Evolutionary conservation across 92 coral and sea anemone species (phyloP), one percentile per base, ranked within the genome.

Genomic region (Phenganax stokvisi): DNA sequence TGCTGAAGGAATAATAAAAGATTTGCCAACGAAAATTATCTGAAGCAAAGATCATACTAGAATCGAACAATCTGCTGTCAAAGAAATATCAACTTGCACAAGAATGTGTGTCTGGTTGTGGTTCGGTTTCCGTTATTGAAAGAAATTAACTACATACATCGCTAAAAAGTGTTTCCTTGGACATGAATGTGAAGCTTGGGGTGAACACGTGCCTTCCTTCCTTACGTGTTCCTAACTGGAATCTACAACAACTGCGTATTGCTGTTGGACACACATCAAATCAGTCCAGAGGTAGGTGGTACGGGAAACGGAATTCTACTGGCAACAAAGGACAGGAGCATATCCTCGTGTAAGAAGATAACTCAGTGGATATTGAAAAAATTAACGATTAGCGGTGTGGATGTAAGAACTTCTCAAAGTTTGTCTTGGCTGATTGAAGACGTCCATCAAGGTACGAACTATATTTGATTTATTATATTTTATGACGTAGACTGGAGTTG

Each of bases 361-460:
- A 56, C 15, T 10, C 75, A 79, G 51, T 79, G 84, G 84, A 65
- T 80, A 37, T 47, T 80, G 65, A 80, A 80, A 10, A 76, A 63
- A 52, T 73, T 80, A 15, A 17, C 9, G 60, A 54, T 6, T 6
- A 51, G 75, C 31, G 76, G 84, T 11, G 54, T 13, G 25, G 47
- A 71, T 16, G 63, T 11, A 47, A 11, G 56, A 60, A 60, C 64
- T 30, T 8, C 68, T 44, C 84, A 80, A 68, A 37, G 47, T 37
- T 37, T 37, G 47, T 37, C 47, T 37, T 37, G 47, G 47, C 47
- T 37, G 47, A 37, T 37, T 37, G 47, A 37, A 37, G 47, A 37
- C 47, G 47, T 37, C 47, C 47, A 37, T 37, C 47, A 37, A 37
- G 47, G 47, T 37, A 37, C 47, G 47, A 37, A 37, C 47, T 37